Conservation (phyloP, 1,140 invertebrate genomes). For the Caenorhabditis elegans region WBcel235 BX284602.5:11777501-11778000, state of each 20-base stretch:
- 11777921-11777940: background rate
- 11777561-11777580: conserved; percentile 17
- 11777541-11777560: conserved; percentile 31
- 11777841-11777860: background rate
- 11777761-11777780: conserved; percentile 16
- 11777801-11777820: background rate
- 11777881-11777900: conserved; percentile 1
- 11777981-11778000: background rate
- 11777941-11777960: background rate
- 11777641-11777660: background rate
- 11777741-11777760: conserved; percentile 44
- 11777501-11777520: background rate
- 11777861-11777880: conserved; percentile 6
- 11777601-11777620: conserved; percentile 38
- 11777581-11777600: conserved; percentile 32
- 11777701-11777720: background rate
- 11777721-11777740: conserved; percentile 50
- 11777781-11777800: background rate
- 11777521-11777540: conserved; percentile 31
- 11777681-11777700: conserved; percentile 39
- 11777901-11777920: conserved; percentile 21
- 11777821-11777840: background rate
- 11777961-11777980: background rate
- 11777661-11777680: conserved; percentile 42
- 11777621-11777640: background rate